Percentiles rank a stretch among this genome's conserved stretches.
phyloP scores from a whole-genome alignment of 2,888 invertebrate genomes.

The Odontomyia ornata region DNA sequence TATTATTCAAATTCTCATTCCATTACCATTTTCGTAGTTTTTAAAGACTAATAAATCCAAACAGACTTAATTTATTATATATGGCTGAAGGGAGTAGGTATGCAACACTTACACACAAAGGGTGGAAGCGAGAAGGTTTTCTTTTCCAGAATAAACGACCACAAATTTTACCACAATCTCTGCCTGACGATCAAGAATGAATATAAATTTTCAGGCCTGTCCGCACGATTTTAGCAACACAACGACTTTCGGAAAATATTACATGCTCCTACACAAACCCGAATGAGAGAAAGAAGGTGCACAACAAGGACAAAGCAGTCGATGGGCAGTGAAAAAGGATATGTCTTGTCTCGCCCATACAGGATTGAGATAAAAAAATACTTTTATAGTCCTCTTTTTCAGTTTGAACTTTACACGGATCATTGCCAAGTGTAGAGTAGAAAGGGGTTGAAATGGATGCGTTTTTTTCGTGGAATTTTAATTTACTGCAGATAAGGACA shows the following conservation, averaged over 20 bases:
- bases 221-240: slow-evolving; percentile 48
- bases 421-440: not conserved
- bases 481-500: too few species aligned
- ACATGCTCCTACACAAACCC: not conserved
- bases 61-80: too few species aligned
- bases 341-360: not conserved
- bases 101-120: not conserved
- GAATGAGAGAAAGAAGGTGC: not conserved
- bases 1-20: too few species aligned
- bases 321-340: slow-evolving; percentile 3
- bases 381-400: not conserved
- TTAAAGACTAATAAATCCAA: too few species aligned
- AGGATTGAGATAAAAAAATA: not conserved
- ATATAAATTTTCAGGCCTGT: slow-evolving; percentile 49
- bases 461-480: too few species aligned
- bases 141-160: slow-evolving; percentile 23
- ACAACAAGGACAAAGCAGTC: not conserved
- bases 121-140: not conserved
- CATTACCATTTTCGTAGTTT: too few species aligned
- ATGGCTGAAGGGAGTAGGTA: too few species aligned
- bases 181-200: slow-evolving; percentile 50
- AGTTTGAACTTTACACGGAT: not conserved
- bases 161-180: slow-evolving; percentile 50
- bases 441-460: not conserved
- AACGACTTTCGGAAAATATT: slow-evolving; percentile 40